Evolutionary conservation across 1,140 invertebrate species (phyloP).

Genomic region (Drosophila yakuba): DNA sequence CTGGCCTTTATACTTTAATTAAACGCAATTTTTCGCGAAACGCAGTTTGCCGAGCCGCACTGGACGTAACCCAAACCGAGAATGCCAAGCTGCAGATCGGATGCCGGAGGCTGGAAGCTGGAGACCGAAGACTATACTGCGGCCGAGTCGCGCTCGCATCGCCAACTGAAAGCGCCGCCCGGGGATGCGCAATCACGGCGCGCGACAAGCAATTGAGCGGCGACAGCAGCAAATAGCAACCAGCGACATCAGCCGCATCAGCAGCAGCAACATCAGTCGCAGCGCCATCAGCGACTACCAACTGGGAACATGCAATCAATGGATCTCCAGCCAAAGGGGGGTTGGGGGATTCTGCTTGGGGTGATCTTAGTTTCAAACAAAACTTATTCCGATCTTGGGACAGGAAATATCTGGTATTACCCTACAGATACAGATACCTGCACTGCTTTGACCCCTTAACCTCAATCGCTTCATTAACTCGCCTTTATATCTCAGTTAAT

Average conservation of each 20-base stretch:
- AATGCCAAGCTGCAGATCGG: slow-evolving; percentile 32
- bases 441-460: slow-evolving; percentile 39
- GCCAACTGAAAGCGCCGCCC: slow-evolving; percentile 64
- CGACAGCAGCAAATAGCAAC: slow-evolving; percentile 24
- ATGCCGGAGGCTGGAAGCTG: not conserved
- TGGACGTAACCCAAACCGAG: slow-evolving; percentile 38
- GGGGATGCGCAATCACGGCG: slow-evolving; percentile 74
- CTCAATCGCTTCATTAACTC: slow-evolving; percentile 54
- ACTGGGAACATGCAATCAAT: slow-evolving; percentile 40
- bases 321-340: not conserved
- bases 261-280: slow-evolving; percentile 2
- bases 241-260: slow-evolving; percentile 16
- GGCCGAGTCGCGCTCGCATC: slow-evolving; percentile 71
- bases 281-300: slow-evolving; percentile 13
- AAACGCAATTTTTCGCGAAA: slow-evolving; percentile 72
- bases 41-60: slow-evolving; percentile 63
- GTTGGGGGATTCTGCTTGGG: not conserved
- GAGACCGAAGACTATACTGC: slow-evolving; percentile 28
- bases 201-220: slow-evolving; percentile 75
- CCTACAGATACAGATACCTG: slow-evolving; percentile 17
- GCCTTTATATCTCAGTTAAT: slow-evolving; percentile 41
- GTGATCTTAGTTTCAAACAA: not conserved
- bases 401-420: slow-evolving; percentile 6
- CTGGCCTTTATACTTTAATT: slow-evolving; percentile 79
- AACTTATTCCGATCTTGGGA: not conserved